These are phyloP conservation scores for Paratrypauchen microcephalus DNA, from an alignment of 2,797 vertebrate species.

Conservation along the genomic window DNA sequence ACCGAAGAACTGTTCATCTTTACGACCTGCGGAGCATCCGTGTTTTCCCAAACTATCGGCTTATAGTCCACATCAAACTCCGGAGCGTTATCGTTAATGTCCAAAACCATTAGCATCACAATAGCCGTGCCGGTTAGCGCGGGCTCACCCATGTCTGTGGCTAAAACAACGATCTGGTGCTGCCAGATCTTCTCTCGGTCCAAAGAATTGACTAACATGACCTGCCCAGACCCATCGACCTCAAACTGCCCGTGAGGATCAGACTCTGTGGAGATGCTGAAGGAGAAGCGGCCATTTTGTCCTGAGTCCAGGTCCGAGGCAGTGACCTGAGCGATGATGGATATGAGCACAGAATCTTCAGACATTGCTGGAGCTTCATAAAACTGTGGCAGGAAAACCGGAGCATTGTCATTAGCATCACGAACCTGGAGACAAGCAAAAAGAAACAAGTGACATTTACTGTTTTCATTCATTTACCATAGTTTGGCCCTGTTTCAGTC, in stretches of 20 bases:
- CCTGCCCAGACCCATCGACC: constrained; percentile 82
- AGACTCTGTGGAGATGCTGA: constrained; percentile 79
- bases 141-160: constrained; percentile 81
- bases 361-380: constrained; percentile 81
- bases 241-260: constrained; percentile 82
- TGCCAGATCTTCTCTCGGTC: constrained; percentile 82
- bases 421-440: constrained; percentile 86
- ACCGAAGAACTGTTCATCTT: constrained; percentile 83
- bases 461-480: not conserved
- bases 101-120: constrained; percentile 80
- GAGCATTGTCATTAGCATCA: constrained; percentile 86
- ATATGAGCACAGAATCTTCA: constrained; percentile 82
- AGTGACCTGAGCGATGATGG: constrained; percentile 84
- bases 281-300: constrained; percentile 84
- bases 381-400: constrained; percentile 85
- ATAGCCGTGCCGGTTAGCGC: constrained; percentile 82
- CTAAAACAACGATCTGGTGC: constrained; percentile 82
- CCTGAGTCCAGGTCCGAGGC: constrained; percentile 87
- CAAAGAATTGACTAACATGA: constrained; percentile 77
- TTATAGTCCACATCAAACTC: constrained; percentile 83
- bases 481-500: too few relatives aligned
- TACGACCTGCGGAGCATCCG: constrained; percentile 76
- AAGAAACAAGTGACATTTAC: not conserved
- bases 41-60: constrained; percentile 89
- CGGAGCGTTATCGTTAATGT: constrained; percentile 88